Conservation (phyloP, 2,113 vertebrate genomes). For the Crypturellus undulatus region DNA sequence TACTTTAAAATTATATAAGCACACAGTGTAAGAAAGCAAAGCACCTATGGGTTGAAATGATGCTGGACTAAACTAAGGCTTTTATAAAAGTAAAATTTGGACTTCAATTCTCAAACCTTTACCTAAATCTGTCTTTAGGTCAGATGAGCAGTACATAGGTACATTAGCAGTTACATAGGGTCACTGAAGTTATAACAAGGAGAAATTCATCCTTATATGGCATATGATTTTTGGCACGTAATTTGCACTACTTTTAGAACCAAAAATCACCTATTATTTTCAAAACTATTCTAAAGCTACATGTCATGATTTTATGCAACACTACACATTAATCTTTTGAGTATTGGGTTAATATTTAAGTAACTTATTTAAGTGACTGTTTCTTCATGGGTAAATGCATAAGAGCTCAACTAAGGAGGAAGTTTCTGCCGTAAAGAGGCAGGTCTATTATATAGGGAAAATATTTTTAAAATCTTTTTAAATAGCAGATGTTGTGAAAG, state of each 20-base stretch:
- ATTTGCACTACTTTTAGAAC: background rate
- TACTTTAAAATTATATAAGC: background rate
- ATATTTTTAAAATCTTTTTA: background rate
- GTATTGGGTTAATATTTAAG: background rate
- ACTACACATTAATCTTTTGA: background rate
- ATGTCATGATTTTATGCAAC: background rate
- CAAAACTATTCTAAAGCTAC: background rate
- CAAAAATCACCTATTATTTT: background rate
- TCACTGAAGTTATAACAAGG: background rate
- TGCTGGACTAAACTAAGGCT: background rate
- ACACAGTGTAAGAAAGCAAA: background rate
- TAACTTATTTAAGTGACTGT: background rate
- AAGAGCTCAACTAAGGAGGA: slow-evolving; percentile 21
- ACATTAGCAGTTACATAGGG: background rate
- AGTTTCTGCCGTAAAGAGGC: background rate
- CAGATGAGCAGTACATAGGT: background rate
- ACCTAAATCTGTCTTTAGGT: background rate
- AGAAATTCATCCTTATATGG: background rate
- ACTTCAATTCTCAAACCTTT: background rate
- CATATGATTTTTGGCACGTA: background rate
- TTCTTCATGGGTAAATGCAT: slow-evolving; percentile 4
- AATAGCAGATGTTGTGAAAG: slow-evolving; percentile 12
- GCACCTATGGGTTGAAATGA: background rate
- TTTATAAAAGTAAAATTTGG: background rate
- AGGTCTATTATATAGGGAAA: background rate